Evolutionary conservation across 1,140 invertebrate species (phyloP).

Genomic region (Bombus superbus): DNA sequence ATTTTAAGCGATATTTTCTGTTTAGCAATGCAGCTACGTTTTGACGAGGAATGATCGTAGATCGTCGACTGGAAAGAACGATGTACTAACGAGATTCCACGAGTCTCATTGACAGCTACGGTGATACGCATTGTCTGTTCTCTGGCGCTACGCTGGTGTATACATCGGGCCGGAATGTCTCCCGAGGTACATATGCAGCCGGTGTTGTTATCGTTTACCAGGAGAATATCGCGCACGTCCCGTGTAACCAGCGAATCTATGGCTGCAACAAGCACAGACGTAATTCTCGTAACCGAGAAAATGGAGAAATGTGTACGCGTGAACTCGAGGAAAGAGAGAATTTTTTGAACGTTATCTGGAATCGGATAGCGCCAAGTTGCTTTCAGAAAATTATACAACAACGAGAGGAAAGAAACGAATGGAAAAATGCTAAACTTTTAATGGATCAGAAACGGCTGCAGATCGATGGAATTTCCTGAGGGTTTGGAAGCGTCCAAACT

Average conservation of each 20-base stretch:
- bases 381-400: neutral
- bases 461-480: neutral
- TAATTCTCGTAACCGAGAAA: constrained; percentile 5
- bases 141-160: constrained; percentile 12
- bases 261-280: neutral
- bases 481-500: neutral
- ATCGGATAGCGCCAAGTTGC: neutral
- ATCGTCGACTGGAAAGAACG: constrained; percentile 22
- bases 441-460: neutral
- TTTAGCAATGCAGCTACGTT: neutral
- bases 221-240: constrained; percentile 22
- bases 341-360: neutral
- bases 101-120: constrained; percentile 48
- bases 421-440: neutral
- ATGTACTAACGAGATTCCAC: constrained; percentile 54
- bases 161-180: constrained; percentile 24
- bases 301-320: too few relatives aligned
- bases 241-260: constrained; percentile 27
- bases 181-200: constrained; percentile 39
- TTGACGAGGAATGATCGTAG: neutral
- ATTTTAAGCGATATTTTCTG: neutral
- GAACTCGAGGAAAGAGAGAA: neutral
- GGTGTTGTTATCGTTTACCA: constrained; percentile 62
- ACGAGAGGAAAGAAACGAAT: neutral
- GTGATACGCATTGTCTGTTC: constrained; percentile 41